Conservation (phyloP, 30 jellyfish, hydroid and myxozoan species). For the Hydractinia symbiolongicarpus region DNA sequence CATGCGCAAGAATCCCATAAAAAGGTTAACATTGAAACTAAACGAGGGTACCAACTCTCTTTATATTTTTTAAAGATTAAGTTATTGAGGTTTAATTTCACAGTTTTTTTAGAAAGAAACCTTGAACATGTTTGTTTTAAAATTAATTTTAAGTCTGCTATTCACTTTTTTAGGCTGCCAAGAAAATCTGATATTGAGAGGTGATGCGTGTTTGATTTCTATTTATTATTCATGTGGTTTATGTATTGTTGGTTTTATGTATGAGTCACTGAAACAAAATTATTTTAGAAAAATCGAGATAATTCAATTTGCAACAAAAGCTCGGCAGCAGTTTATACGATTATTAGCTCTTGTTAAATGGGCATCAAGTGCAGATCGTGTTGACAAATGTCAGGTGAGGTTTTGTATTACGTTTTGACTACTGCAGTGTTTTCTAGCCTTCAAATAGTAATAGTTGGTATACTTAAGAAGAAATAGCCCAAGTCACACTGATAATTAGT, state of each 20-base stretch:
- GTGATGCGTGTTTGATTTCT: constrained; percentile 27
- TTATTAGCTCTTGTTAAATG: constrained; percentile 88
- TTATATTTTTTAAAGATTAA: too few species aligned
- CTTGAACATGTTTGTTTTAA: not conserved
- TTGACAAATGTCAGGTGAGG: constrained; percentile 93
- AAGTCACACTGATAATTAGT: too few species aligned
- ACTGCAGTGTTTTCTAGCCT: too few species aligned
- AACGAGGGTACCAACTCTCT: too few species aligned
- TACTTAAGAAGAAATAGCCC: too few species aligned
- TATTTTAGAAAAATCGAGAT: constrained; percentile 78
- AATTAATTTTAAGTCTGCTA: not conserved
- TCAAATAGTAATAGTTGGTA: too few species aligned
- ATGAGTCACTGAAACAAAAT: not conserved
- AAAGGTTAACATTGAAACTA: too few species aligned
- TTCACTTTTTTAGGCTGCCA: constrained; percentile 66
- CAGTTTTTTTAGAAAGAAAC: not conserved
- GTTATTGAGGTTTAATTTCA: not conserved
- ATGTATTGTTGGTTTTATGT: not conserved
- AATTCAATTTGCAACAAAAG: constrained; percentile 84
- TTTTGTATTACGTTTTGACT: not conserved
- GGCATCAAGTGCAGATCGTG: constrained; percentile 95
- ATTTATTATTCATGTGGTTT: not conserved
- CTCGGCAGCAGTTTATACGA: constrained; percentile 96
- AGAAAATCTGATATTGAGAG: constrained; percentile 96
- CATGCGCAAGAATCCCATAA: too few species aligned